phyloP scores from a whole-genome alignment of 2,888 invertebrate genomes.

The Malacosoma neustria region DNA sequence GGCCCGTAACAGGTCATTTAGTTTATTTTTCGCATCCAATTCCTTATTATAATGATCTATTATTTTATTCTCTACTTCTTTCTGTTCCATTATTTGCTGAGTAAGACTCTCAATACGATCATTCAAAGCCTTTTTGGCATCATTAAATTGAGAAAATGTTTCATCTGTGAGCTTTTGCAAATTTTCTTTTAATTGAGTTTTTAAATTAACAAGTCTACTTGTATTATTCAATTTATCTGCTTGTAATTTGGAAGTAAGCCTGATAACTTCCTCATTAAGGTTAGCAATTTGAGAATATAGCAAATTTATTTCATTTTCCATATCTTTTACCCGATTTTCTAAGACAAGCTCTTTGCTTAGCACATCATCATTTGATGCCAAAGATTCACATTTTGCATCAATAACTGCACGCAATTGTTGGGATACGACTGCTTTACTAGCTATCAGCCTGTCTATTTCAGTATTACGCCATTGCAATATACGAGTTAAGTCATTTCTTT shows the following conservation, averaged over 20 bases:
- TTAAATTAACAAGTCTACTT: slow-evolving; percentile 77
- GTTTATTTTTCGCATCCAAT: slow-evolving; percentile 87
- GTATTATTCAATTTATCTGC: slow-evolving; percentile 82
- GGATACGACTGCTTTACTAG: slow-evolving; percentile 80
- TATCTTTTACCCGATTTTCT: slow-evolving; percentile 86
- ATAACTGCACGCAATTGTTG: slow-evolving; percentile 84
- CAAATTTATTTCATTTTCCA: slow-evolving; percentile 87
- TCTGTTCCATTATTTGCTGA: slow-evolving; percentile 81
- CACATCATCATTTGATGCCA: slow-evolving; percentile 86
- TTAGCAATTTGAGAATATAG: slow-evolving; percentile 85
- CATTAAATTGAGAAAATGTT: slow-evolving; percentile 79
- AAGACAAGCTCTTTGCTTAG: slow-evolving; percentile 85
- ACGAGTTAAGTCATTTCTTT: slow-evolving; percentile 82
- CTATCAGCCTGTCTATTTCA: no score
- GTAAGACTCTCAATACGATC: slow-evolving; percentile 80
- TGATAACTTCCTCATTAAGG: slow-evolving; percentile 85
- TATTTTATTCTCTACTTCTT: slow-evolving; percentile 83
- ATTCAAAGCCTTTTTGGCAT: slow-evolving; percentile 80
- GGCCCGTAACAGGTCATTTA: slow-evolving; percentile 88
- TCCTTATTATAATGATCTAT: slow-evolving; percentile 85
- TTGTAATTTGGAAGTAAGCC: slow-evolving; percentile 85
- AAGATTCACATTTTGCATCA: slow-evolving; percentile 87
- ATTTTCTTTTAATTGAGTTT: slow-evolving; percentile 85
- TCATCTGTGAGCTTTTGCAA: slow-evolving; percentile 85
- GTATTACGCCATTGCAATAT: slow-evolving; percentile 82